Base-by-base conservation (phyloP, 2,797 vertebrate species). In the Orestias chungarensis region DNA sequence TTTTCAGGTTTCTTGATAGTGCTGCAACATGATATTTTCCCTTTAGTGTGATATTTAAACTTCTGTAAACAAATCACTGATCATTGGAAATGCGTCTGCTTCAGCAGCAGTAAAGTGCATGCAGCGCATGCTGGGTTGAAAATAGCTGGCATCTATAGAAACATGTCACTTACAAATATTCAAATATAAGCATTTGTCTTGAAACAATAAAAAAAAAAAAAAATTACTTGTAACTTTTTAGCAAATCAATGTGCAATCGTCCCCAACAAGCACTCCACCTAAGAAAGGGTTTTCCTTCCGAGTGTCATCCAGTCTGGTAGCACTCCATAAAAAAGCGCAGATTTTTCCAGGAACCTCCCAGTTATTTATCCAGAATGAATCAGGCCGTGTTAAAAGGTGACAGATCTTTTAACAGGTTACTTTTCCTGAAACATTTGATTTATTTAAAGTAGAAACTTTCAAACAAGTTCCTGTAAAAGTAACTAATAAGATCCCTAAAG, bases 91-190 rank as follows among this genome's bases (percentile, higher is more conserved):
- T 67, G 62, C 46, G 61, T 76, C 68, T 78, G 83, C 69, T 38
- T 68, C 86, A 85, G 79, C 66, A 79, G 82, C 69, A 38, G 68
- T 87, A 85, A 91, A 91, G 91, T 92, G 86, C 91, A 85, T 82
- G 88, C 81, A 85, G 82, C 75, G 79, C 87, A 85, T 82, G 82
- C 86, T 75, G 52, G 76, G 44, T 70, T 80, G 38, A 49, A 25
- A 81, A 78, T 75, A 82, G 74, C 76, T 66, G 77, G 79, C 72
- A 75, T 75, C 70, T 68, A 68, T 35, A 73, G 54, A 80, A 73
- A 85, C 18, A 78, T 44, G 49, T 78, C 23, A 82, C 66, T 73
- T 33, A 78, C 46, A 84, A 75, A 84, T 64, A 79, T 75, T 66
- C 77, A 68, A 68, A 87, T 54, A 68, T 42, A 82, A 78, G 44